These are phyloP conservation scores for Incurvaria masculella DNA, from an alignment of 2,888 invertebrate species.

Conservation along the genomic window DNA sequence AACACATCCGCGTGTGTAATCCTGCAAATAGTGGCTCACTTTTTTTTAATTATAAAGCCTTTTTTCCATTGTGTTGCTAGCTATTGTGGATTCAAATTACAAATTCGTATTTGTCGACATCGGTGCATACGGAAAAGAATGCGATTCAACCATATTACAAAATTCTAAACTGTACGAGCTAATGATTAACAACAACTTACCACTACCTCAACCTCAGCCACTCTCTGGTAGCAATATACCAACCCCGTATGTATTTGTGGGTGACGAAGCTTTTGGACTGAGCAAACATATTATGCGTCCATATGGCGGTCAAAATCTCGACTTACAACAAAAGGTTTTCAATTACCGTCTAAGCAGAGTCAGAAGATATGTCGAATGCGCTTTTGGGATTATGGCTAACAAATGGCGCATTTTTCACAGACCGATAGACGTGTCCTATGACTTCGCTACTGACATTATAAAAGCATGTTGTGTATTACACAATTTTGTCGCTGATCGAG, in stretches of 20 bases:
- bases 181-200: constrained; percentile 7
- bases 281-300: constrained; percentile 10
- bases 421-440: constrained; percentile 9
- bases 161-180: constrained; percentile 8
- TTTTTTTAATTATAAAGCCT: constrained; percentile 13
- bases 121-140: constrained; percentile 14
- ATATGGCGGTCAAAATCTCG: constrained; percentile 4
- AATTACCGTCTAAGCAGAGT: neutral
- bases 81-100: constrained; percentile 16
- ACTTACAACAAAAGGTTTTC: neutral
- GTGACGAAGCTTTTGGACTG: constrained; percentile 12
- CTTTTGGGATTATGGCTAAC: constrained; percentile 5
- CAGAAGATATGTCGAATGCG: neutral
- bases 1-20: constrained; percentile 7
- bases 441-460: constrained; percentile 11
- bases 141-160: constrained; percentile 14
- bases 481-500: constrained; percentile 13
- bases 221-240: neutral
- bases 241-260: constrained; percentile 10
- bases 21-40: constrained; percentile 14
- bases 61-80: constrained; percentile 15
- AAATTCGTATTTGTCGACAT: constrained; percentile 15
- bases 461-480: constrained; percentile 7
- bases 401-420: constrained; percentile 9
- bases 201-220: constrained; percentile 10